These are phyloP conservation scores for Crossaster papposus DNA, from an alignment of 53 echinoderm and acorn worm genomes.

Conservation along the genomic window DNA sequence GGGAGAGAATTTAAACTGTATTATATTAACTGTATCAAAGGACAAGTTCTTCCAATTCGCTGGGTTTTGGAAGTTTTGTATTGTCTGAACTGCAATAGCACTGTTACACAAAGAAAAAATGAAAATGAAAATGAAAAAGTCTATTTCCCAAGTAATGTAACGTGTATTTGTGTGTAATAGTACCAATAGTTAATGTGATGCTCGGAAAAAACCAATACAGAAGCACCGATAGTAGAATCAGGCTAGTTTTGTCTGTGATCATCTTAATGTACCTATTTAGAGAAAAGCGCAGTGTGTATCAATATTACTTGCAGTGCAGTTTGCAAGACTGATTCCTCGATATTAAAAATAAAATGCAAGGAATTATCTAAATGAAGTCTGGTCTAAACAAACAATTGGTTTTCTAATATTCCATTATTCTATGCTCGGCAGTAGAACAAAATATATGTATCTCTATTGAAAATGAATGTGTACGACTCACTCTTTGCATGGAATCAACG, in stretches of 20 bases:
- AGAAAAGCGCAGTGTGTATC: neutral
- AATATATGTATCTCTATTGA: neutral
- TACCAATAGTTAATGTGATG: slow-evolving; percentile 27
- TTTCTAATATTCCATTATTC: neutral
- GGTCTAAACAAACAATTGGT: neutral
- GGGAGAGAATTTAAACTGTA: slow-evolving; percentile 16
- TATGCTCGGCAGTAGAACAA: neutral
- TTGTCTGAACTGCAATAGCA: slow-evolving; percentile 11
- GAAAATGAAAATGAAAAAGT: neutral
- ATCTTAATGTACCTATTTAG: neutral
- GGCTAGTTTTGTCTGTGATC: neutral
- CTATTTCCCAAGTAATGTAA: slow-evolving; percentile 4
- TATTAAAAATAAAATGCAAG: neutral
- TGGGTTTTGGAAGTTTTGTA: slow-evolving; percentile 47
- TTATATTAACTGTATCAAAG: slow-evolving; percentile 7
- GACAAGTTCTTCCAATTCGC: slow-evolving; percentile 49
- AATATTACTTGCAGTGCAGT: slow-evolving; percentile 2
- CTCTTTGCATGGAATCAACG: neutral
- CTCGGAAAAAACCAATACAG: neutral
- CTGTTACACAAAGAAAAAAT: neutral
- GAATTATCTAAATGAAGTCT: neutral
- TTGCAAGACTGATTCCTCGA: neutral
- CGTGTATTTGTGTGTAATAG: slow-evolving; percentile 38
- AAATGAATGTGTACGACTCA: neutral
- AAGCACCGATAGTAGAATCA: neutral